Evolutionary conservation across 2,797 vertebrate species (phyloP).

Genomic region (Arrhamphus sclerolepis): DNA sequence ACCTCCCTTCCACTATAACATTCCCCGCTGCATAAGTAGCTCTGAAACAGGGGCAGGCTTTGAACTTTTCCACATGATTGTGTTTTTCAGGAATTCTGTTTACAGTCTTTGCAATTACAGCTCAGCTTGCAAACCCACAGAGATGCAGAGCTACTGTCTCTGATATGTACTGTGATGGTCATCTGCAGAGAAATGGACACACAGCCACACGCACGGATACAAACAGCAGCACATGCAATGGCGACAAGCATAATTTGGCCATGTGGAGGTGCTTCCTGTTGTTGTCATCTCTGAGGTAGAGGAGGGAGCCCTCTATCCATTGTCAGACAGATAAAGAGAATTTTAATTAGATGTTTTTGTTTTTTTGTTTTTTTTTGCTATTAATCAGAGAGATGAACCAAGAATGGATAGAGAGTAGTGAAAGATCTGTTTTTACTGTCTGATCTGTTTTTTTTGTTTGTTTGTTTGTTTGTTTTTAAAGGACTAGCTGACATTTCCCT

Average conservation of each 20-base stretch:
- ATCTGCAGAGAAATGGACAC: conserved; percentile 43
- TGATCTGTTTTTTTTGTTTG: conserved; percentile 15
- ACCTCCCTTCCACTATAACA: conserved; percentile 4
- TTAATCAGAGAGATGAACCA: conserved; percentile 69
- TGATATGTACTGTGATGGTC: conserved; percentile 51
- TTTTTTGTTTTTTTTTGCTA: conserved; percentile 16
- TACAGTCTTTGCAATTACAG: conserved; percentile 76
- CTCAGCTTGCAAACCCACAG: conserved; percentile 62
- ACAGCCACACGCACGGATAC: neutral
- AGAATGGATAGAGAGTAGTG: conserved; percentile 36
- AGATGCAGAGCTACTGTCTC: conserved; percentile 58
- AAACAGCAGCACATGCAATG: conserved; percentile 11
- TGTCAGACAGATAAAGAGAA: conserved; percentile 58
- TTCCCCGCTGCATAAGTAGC: conserved; percentile 33
- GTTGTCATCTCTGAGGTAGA: conserved; percentile 15
- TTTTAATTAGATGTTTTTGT: conserved; percentile 69
- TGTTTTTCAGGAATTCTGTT: conserved; percentile 71
- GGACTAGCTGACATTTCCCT: conserved; percentile 6
- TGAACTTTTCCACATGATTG: conserved; percentile 68
- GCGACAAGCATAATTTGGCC: conserved; percentile 17
- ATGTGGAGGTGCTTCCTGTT: conserved; percentile 30
- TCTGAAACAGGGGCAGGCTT: conserved; percentile 48
- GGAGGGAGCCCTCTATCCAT: conserved; percentile 22
- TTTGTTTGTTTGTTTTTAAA: conserved; percentile 1
- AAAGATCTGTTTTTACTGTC: conserved; percentile 55